Evolutionary conservation across 53 echinoderm and acorn worm species (phyloP).

Genomic region (Actinopyga echinites): DNA sequence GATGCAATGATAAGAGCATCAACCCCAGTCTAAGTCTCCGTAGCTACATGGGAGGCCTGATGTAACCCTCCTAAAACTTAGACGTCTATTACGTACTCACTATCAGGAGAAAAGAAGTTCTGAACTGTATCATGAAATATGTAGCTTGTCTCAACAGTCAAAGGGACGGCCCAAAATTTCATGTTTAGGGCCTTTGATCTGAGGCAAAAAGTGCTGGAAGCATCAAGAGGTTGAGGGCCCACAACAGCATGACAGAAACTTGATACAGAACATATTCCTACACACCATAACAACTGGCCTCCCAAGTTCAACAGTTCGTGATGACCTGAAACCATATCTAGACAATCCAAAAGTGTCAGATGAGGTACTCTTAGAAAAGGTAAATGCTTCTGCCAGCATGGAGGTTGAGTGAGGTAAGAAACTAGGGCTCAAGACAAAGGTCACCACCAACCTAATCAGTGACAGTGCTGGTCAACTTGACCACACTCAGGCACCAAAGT

Average conservation of each 20-base stretch:
- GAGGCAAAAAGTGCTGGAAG: conserved; percentile 8
- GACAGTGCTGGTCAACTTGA: background rate
- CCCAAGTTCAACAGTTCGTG: background rate
- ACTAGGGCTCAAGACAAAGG: background rate
- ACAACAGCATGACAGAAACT: background rate
- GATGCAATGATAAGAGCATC: conserved; percentile 8
- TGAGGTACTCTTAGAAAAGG: conserved; percentile 21
- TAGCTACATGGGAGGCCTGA: conserved; percentile 26
- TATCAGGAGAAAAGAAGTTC: conserved; percentile 48
- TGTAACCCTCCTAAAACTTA: conserved; percentile 35
- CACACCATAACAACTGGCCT: conserved; percentile 27
- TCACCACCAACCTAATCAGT: background rate
- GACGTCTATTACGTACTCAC: conserved; percentile 37
- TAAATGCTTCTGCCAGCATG: background rate
- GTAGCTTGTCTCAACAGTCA: background rate
- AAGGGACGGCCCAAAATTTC: conserved; percentile 34
- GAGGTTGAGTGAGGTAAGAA: background rate
- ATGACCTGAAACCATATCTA: conserved; percentile 15
- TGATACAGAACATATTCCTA: conserved; percentile 32
- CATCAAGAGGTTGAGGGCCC: background rate
- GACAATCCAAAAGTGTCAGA: background rate
- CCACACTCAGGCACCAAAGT: background rate
- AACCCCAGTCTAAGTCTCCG: conserved; percentile 18
- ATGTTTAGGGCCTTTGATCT: conserved; percentile 40
- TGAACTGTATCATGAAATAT: conserved; percentile 43